Base-by-base conservation (phyloP, 2,797 vertebrate species). In the Ptychobarbus kaznakovi region DNA sequence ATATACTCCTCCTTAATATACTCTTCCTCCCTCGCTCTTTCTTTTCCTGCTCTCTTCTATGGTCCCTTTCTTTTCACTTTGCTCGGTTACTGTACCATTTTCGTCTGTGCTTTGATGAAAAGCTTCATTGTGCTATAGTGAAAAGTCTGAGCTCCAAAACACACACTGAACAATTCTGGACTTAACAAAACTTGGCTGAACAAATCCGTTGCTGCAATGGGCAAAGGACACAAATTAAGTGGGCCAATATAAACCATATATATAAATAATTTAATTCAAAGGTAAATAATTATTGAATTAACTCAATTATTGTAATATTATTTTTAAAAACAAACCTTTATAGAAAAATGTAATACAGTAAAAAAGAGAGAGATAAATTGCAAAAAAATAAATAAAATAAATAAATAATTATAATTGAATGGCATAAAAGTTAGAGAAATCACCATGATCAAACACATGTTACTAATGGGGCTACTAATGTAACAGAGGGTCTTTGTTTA, bases 61-160 rank as follows among this genome's bases (percentile, higher is more conserved):
- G 69, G 73, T 86, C 49, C 70, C 65, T 69, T 56, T 56, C 49
- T 75, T 75, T 46, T 81, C 22, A 42, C 51, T 81, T 77, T 22
- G 25, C 70, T 75, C 5, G 1, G 58, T 46, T 79, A 61, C 56
- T 68, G 68, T 82, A 73, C 74, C 51, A 75, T 58, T 83, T 80
- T 88, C 5, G 20, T 70, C 65, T 84, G 49, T 53, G 58, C 25
- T 73, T 49, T 79, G 46, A 80, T 88, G 81, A 88, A 88, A 86
- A 75, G 75, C 76, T 88, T 80, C 66, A 86, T 86, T 88, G 77
- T 88, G 49, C 82, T 63, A 32, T 32, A 80, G 66, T 68, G 13
- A 76, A 68, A 86, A 58, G 46, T 63, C 77, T 74, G 82, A 75
- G 25, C 56, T 42, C 66, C 42, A 78, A 81, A 63, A 83, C 69